These are phyloP conservation scores for Heliocidaris erythrogramma DNA, from an alignment of 35 echinoderm and acorn worm genomes.

Conservation along the genomic window DNA sequence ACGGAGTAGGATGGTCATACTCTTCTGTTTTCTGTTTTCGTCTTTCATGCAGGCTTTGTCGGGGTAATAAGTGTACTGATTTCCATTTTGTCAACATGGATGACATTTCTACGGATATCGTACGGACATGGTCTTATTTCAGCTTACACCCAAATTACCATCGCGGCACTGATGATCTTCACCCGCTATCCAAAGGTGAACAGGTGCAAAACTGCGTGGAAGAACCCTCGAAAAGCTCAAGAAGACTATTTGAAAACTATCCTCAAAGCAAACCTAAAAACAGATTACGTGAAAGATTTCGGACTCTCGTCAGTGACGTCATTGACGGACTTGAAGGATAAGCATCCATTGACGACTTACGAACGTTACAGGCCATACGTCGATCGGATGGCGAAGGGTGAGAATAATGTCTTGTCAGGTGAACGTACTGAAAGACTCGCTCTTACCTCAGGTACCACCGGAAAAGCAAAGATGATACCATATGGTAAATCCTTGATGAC, in stretches of 20 bases:
- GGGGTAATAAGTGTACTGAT: not conserved
- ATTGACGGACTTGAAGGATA: slow-evolving; percentile 48
- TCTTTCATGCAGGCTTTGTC: not conserved
- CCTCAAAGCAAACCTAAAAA: slow-evolving; percentile 47
- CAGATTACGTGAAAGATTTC: slow-evolving; percentile 61
- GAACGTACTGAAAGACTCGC: slow-evolving; percentile 24
- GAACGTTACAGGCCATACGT: slow-evolving; percentile 62
- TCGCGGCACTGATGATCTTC: not conserved
- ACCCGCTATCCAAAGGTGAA: not conserved
- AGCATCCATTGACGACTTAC: slow-evolving; percentile 65
- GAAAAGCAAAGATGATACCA: slow-evolving; percentile 55
- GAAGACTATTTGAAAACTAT: slow-evolving; percentile 57
- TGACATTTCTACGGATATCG: not conserved
- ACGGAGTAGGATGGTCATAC: too few species aligned
- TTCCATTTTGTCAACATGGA: not conserved
- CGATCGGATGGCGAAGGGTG: slow-evolving; percentile 61
- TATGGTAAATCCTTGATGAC: not conserved
- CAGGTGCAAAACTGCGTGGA: not conserved
- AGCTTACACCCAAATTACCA: not conserved
- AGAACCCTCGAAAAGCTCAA: slow-evolving; percentile 52
- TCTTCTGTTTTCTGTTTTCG: too few species aligned
- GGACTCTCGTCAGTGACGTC: slow-evolving; percentile 39
- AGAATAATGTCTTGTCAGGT: slow-evolving; percentile 64
- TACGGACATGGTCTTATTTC: not conserved
- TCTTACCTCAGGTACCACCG: slow-evolving; percentile 72